Percentiles rank a stretch among this genome's conserved stretches.
These are phyloP conservation scores for Pseudobourletiella spinata DNA, from an alignment of 1,140 invertebrate species.

Conservation along the genomic window DNA sequence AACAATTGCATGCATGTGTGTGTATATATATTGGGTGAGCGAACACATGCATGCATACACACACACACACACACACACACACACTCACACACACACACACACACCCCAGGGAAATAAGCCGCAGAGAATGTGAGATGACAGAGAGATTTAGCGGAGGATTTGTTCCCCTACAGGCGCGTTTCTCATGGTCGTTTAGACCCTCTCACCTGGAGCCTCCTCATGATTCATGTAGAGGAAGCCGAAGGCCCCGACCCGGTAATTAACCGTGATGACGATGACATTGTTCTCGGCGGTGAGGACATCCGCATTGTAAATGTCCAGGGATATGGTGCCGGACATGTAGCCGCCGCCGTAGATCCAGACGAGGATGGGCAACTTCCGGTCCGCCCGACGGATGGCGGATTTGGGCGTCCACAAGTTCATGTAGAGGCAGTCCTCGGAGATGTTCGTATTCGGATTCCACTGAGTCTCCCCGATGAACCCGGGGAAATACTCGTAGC, in stretches of 20 bases:
- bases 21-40: too few species aligned
- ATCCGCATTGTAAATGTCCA: slow-evolving; percentile 81
- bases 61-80: too few species aligned
- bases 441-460: slow-evolving; percentile 86
- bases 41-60: too few species aligned
- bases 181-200: too few species aligned
- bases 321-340: slow-evolving; percentile 79
- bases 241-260: slow-evolving; percentile 82
- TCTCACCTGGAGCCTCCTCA: slow-evolving; percentile 54
- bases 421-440: slow-evolving; percentile 87
- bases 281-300: slow-evolving; percentile 72
- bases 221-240: slow-evolving; percentile 70
- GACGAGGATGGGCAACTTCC: slow-evolving; percentile 61
- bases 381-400: slow-evolving; percentile 39
- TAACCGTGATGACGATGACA: slow-evolving; percentile 76
- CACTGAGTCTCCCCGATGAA: slow-evolving; percentile 90
- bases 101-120: too few species aligned
- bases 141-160: too few species aligned
- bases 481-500: slow-evolving; percentile 77
- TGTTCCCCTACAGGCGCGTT: too few species aligned
- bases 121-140: too few species aligned
- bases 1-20: too few species aligned
- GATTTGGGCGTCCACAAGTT: slow-evolving; percentile 84
- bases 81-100: too few species aligned
- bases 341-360: slow-evolving; percentile 67